These are phyloP conservation scores for Urocitellus parryii DNA, from an alignment of 2,113 vertebrate genomes.

Conservation along the genomic window DNA sequence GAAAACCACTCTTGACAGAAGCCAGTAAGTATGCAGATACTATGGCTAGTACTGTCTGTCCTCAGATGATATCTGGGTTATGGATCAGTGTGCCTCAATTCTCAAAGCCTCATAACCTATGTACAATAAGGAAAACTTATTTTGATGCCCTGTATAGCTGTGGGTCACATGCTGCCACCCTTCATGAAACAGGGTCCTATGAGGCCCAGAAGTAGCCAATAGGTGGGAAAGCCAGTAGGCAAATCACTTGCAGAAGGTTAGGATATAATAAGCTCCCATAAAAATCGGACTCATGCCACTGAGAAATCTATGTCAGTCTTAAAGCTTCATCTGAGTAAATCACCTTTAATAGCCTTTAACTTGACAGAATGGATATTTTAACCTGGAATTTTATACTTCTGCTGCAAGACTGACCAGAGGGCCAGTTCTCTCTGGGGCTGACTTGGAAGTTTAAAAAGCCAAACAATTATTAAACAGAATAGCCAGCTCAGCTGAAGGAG, in stretches of 20 bases:
- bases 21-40: neutral
- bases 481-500: slow-evolving; percentile 7
- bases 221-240: neutral
- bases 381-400: slow-evolving; percentile 22
- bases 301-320: neutral
- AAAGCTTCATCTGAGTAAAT: slow-evolving; percentile 47
- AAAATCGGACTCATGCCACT: neutral
- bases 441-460: slow-evolving; percentile 48
- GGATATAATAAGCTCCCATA: neutral
- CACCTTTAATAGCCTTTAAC: slow-evolving; percentile 32
- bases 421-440: slow-evolving; percentile 5
- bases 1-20: neutral
- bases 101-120: slow-evolving; percentile 20
- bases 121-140: neutral
- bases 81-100: slow-evolving; percentile 32
- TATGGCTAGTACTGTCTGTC: neutral
- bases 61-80: neutral
- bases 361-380: slow-evolving; percentile 16
- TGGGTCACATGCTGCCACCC: neutral
- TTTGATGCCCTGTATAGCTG: neutral
- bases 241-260: neutral
- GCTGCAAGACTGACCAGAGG: slow-evolving; percentile 19
- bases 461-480: slow-evolving; percentile 51
- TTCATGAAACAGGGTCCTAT: neutral
- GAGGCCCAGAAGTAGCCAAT: neutral